Evolutionary conservation across 2,113 vertebrate species (phyloP).

Genomic region (Protomyctophum bolini): DNA sequence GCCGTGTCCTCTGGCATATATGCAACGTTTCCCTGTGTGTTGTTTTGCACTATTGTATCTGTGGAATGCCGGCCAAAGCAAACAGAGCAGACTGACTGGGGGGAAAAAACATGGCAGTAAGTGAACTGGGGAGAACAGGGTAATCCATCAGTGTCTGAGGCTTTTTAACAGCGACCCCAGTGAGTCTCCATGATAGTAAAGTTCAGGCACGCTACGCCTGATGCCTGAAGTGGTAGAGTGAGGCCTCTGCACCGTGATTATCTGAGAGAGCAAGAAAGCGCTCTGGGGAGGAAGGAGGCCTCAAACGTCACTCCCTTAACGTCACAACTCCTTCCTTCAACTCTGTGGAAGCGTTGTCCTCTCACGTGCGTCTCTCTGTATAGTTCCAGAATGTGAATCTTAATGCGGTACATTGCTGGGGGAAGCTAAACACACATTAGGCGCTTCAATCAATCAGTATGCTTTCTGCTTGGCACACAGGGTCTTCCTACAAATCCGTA

Average conservation of each 20-base stretch:
- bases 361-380: conserved; percentile 10
- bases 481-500: conserved; percentile 17
- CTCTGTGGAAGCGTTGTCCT: not conserved
- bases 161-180: conserved; percentile 31
- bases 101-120: not conserved
- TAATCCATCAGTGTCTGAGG: conserved; percentile 50
- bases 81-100: conserved; percentile 28
- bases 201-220: conserved; percentile 25
- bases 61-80: conserved; percentile 44
- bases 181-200: conserved; percentile 26
- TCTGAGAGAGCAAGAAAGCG: not conserved
- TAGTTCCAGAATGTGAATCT: conserved; percentile 31
- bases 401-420: conserved; percentile 34
- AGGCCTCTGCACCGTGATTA: not conserved
- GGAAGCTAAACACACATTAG: conserved; percentile 53
- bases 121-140: conserved; percentile 27
- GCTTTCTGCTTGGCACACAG: conserved; percentile 51
- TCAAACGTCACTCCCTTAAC: conserved; percentile 31
- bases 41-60: conserved; percentile 54
- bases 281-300: conserved; percentile 10
- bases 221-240: not conserved
- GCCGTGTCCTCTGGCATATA: conserved; percentile 40
- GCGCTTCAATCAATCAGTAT: conserved; percentile 28
- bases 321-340: conserved; percentile 26
- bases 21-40: conserved; percentile 38